Conservation (phyloP, 2,888 invertebrate species). For the Watsonalla cultraria region DNA sequence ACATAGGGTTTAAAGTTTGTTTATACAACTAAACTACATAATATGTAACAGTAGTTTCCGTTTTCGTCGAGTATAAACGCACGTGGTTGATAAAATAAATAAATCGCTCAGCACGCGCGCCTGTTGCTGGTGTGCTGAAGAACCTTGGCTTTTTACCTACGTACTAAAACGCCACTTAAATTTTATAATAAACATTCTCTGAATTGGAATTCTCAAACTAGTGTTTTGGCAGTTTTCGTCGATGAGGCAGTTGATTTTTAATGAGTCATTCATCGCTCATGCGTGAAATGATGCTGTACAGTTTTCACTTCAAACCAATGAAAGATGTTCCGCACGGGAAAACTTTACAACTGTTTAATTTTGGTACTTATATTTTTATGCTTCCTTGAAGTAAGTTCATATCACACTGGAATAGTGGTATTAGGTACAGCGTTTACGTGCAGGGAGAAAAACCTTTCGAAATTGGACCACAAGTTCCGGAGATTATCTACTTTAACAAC, state of each 20-base stretch:
- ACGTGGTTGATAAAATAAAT: slow-evolving; percentile 63
- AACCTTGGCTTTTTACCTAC: slow-evolving; percentile 50
- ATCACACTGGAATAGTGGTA: no score
- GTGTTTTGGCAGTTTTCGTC: slow-evolving; percentile 9
- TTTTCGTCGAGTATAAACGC: slow-evolving; percentile 43
- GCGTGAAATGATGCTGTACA: slow-evolving; percentile 8
- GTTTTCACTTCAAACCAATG: slow-evolving; percentile 11
- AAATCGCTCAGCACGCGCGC: slow-evolving; percentile 50
- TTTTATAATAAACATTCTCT: slow-evolving; percentile 45
- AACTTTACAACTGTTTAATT: no score
- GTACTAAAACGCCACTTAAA: slow-evolving; percentile 40
- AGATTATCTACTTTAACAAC: no score
- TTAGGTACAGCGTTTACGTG: no score
- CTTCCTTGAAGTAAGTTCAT: no score
- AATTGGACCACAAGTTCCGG: no score
- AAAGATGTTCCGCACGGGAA: slow-evolving; percentile 1
- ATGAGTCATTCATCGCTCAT: slow-evolving; percentile 5
- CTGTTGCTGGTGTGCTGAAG: slow-evolving; percentile 36
- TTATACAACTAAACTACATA: slow-evolving; percentile 31
- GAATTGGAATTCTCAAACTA: slow-evolving; percentile 24
- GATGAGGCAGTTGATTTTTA: slow-evolving; percentile 3
- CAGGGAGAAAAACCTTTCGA: no score
- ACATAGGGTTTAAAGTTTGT: slow-evolving; percentile 16
- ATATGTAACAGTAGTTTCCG: slow-evolving; percentile 43
- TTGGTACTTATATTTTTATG: no score